These are phyloP conservation scores for Mizuhopecten yessoensis DNA, from an alignment of 1,140 invertebrate species.

Conservation along the genomic window DNA sequence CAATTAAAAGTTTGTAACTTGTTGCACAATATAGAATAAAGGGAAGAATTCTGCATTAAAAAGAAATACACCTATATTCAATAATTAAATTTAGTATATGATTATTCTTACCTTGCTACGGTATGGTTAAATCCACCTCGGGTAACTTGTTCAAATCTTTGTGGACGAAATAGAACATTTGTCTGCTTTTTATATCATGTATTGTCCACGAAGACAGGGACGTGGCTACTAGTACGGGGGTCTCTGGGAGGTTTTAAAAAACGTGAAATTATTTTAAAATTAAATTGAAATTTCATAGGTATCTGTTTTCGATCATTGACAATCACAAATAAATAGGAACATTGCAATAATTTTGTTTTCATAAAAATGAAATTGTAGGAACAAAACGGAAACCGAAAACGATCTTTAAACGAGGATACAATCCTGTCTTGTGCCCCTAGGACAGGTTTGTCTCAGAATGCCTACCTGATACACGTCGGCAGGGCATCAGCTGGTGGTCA, in stretches of 20 bases:
- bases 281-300: not conserved
- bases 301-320: not conserved
- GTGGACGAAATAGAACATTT: not conserved
- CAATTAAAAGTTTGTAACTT: too few relatives aligned
- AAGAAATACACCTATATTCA: too few relatives aligned
- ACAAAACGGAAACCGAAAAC: not conserved
- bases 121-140: not conserved
- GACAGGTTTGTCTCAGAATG: not conserved
- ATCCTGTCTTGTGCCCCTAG: not conserved
- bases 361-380: not conserved
- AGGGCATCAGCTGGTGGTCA: constrained; percentile 16
- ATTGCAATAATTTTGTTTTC: not conserved
- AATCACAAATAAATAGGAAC: not conserved
- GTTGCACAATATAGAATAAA: too few relatives aligned
- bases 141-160: not conserved
- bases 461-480: not conserved
- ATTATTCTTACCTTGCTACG: not conserved
- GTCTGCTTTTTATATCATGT: not conserved
- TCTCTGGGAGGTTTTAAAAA: not conserved
- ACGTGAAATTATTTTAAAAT: not conserved
- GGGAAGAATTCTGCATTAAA: too few relatives aligned
- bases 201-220: constrained; percentile 16
- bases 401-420: too few relatives aligned
- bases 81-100: too few relatives aligned
- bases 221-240: not conserved